phyloP scores from a whole-genome alignment of 2,113 vertebrate genomes.

The Typhlomys cinereus region DNA sequence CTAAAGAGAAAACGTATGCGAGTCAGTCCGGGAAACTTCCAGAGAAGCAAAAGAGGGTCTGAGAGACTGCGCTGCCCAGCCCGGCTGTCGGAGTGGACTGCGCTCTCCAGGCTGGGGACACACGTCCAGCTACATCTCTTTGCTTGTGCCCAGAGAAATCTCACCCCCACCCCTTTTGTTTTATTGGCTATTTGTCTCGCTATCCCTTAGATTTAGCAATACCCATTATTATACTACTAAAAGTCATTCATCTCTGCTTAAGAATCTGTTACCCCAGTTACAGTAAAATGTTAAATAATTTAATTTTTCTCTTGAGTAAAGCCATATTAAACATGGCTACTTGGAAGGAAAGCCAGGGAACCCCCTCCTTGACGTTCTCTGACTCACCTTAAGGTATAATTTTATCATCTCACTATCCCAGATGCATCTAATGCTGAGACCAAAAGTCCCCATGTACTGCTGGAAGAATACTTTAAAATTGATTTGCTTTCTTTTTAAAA shows the following conservation, averaged over 20 bases:
- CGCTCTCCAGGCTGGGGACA: no score
- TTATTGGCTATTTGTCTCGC: not conserved
- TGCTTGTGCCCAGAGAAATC: not conserved
- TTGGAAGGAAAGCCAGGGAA: not conserved
- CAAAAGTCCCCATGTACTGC: not conserved
- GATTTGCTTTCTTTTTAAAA: slow-evolving; percentile 11
- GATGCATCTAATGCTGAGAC: not conserved
- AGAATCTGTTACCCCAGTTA: not conserved
- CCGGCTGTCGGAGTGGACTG: no score
- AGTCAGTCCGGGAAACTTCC: not conserved
- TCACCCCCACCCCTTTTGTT: not conserved
- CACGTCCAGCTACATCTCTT: not conserved
- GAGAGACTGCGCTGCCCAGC: not conserved
- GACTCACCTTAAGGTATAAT: not conserved
- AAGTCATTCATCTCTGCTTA: not conserved
- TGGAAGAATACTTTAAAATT: not conserved
- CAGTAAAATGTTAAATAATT: not conserved
- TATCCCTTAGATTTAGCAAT: not conserved
- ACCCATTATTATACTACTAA: not conserved
- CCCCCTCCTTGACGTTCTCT: not conserved
- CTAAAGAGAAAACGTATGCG: slow-evolving; percentile 77
- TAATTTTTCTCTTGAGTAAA: slow-evolving; percentile 20
- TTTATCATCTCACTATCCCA: not conserved
- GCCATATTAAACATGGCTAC: not conserved
- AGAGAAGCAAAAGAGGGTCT: not conserved